Evolutionary conservation across 2,113 vertebrate species (phyloP), one percentile per base, ranked within the genome.

Genomic region (Acanthochromis polyacanthus): DNA sequence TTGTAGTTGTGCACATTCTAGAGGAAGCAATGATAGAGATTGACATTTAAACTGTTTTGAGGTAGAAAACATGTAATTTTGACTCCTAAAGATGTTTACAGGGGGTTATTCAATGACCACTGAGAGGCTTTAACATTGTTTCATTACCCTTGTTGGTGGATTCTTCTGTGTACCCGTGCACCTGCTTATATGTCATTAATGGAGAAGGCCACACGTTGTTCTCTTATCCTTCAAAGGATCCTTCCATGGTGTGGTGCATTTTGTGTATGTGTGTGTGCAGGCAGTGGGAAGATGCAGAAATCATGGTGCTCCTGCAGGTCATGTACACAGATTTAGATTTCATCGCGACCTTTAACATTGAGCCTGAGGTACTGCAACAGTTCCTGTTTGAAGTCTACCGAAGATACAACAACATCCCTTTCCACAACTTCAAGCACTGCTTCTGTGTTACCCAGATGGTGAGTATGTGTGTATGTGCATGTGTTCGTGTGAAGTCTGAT

Each of bases 361-460:
- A 95, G 84, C 82, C 88, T 9, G 94, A 95, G 32, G 93, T 95
- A 0, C 89, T 95, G 67, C 94, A 95, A n/a, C 89, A 93, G 85
- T 95, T 96, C 70, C 90, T 96, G 51, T 95, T 93, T 0, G 93
- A 95, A 55, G 93, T 95, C 30, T 96, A 96, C 75, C 63, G 91
- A 7, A 82, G 88, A 83, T 96, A 96, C 91, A 95, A 96, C 92
- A 95, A 96, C 93, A 96, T 96, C 89, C 95, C 95, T 10, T 96
- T 96, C 69, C 95, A 95, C 75, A 95, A 95, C 90, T 95, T 95
- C 90, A 94, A 95, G 52, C 95, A 95, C 85, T 95, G 95, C 83
- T 95, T 95, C 88, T 95, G 95, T 69, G 95, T 95, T 36, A 95
- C 95, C 22, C 95, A 96, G 84, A 95, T 95, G 95, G 95, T 95